Conservation (phyloP, 2,113 vertebrate genomes). For the Bostrychus sinensis region DNA sequence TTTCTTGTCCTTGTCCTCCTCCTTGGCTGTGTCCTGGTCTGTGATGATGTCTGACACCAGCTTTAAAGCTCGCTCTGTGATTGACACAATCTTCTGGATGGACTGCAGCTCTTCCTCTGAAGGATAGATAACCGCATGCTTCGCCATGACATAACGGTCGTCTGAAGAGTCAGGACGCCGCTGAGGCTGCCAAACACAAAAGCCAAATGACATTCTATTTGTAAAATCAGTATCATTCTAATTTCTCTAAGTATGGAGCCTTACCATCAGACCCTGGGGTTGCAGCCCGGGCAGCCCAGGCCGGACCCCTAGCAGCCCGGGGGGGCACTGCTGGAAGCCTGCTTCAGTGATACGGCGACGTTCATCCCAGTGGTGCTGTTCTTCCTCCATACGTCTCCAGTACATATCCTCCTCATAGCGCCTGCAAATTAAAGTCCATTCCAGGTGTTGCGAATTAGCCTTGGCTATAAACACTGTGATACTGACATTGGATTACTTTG, state of each 20-base stretch:
- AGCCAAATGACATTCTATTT: neutral
- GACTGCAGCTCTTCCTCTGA: conserved; percentile 96
- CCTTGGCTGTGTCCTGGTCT: conserved; percentile 90
- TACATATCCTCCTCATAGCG: conserved; percentile 99
- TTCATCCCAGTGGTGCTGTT: conserved; percentile 98
- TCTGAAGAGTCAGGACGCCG: conserved; percentile 96
- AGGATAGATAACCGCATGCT: conserved; percentile 96
- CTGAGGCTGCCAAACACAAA: conserved; percentile 80
- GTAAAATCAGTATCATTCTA: neutral
- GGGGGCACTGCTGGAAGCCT: conserved; percentile 90
- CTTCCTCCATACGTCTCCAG: conserved; percentile 97
- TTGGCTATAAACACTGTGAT: no score
- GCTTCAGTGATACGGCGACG: conserved; percentile 91
- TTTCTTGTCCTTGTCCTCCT: conserved; percentile 93
- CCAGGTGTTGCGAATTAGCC: no score
- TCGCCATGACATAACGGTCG: conserved; percentile 98
- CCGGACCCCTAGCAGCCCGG: conserved; percentile 92
- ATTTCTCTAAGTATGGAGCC: conserved; percentile 18
- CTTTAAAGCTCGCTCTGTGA: conserved; percentile 96
- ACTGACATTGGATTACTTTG: no score
- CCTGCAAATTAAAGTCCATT: conserved; percentile 63
- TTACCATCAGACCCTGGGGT: conserved; percentile 91
- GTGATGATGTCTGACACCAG: conserved; percentile 96
- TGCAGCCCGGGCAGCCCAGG: conserved; percentile 92
- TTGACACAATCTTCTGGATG: conserved; percentile 98